Percentiles rank a stretch among this genome's conserved stretches.
phyloP scores from a whole-genome alignment of 2,113 vertebrate genomes.

The Brienomyrus longianalis region DNA sequence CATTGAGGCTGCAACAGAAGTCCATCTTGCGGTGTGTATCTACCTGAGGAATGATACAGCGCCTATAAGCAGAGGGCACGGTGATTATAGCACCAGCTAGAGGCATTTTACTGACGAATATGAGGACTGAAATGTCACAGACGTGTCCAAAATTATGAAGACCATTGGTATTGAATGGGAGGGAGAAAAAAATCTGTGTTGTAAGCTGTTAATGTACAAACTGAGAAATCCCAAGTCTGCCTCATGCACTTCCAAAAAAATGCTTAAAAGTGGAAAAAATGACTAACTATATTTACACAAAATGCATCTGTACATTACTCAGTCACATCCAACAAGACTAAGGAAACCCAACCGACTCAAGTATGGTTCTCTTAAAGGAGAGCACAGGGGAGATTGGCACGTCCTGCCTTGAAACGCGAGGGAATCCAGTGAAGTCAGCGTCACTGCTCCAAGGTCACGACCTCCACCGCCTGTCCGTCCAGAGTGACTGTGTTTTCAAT shows the following conservation, averaged over 20 bases:
- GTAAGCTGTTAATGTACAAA: neutral
- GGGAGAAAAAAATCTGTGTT: neutral
- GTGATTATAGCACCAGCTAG: constrained; percentile 33
- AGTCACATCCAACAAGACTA: neutral
- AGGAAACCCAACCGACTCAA: neutral
- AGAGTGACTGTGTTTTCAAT: constrained; percentile 91
- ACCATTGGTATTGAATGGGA: constrained; percentile 16
- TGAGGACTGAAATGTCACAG: neutral
- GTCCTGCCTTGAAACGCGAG: constrained; percentile 16
- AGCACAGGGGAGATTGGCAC: neutral
- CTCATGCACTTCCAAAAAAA: constrained; percentile 10
- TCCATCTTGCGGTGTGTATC: neutral
- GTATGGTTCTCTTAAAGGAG: neutral
- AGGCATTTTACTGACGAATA: neutral
- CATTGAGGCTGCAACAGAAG: neutral
- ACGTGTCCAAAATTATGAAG: neutral
- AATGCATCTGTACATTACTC: constrained; percentile 9
- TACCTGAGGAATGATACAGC: neutral
- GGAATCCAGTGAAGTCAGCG: constrained; percentile 1
- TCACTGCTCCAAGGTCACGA: constrained; percentile 94
- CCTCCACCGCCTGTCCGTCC: constrained; percentile 93
- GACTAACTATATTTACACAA: constrained; percentile 9
- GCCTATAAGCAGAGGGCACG: constrained; percentile 1
- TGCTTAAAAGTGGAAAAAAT: constrained; percentile 8
- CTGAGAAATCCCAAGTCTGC: neutral